Conservation (phyloP, 1,140 invertebrate species). For the Hylaeus volcanicus region DNA sequence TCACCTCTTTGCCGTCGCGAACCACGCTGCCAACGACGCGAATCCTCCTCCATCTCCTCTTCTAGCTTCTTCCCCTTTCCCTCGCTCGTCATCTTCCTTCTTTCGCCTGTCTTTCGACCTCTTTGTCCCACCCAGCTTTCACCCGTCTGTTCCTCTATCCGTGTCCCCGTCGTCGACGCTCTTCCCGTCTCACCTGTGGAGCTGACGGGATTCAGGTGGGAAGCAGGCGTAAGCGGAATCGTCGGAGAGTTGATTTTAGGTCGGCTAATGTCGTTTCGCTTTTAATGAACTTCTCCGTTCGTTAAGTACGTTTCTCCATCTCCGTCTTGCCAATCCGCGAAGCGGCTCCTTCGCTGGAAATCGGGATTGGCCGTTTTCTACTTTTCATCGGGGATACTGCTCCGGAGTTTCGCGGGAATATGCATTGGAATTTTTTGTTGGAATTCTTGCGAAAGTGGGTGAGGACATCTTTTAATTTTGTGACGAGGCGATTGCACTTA, state of each 20-base stretch:
- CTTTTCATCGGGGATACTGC: neutral
- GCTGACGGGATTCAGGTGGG: conserved; percentile 33
- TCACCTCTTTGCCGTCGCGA: conserved; percentile 45
- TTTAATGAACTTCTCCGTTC: conserved; percentile 81
- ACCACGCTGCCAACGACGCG: conserved; percentile 57
- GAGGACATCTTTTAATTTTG: too few relatives aligned
- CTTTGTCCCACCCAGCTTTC: neutral
- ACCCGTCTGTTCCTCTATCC: conserved; percentile 32
- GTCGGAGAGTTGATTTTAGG: conserved; percentile 78
- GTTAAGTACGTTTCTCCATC: conserved; percentile 79
- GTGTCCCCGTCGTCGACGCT: conserved; percentile 10
- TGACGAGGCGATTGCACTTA: too few relatives aligned
- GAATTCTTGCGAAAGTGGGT: too few relatives aligned
- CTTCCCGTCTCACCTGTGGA: conserved; percentile 58
- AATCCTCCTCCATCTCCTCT: conserved; percentile 63
- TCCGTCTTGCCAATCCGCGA: conserved; percentile 63
- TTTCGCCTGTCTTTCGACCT: neutral
- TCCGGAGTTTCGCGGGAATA: too few relatives aligned
- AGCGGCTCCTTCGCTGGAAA: conserved; percentile 21
- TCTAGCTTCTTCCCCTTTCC: conserved; percentile 41
- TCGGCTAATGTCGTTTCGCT: conserved; percentile 80
- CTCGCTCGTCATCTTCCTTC: conserved; percentile 16
- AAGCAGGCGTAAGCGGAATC: conserved; percentile 56
- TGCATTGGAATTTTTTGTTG: neutral
- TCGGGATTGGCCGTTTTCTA: neutral